These are phyloP conservation scores for Gulo gulo DNA, from an alignment of 2,113 vertebrate genomes.

Conservation along the genomic window DNA sequence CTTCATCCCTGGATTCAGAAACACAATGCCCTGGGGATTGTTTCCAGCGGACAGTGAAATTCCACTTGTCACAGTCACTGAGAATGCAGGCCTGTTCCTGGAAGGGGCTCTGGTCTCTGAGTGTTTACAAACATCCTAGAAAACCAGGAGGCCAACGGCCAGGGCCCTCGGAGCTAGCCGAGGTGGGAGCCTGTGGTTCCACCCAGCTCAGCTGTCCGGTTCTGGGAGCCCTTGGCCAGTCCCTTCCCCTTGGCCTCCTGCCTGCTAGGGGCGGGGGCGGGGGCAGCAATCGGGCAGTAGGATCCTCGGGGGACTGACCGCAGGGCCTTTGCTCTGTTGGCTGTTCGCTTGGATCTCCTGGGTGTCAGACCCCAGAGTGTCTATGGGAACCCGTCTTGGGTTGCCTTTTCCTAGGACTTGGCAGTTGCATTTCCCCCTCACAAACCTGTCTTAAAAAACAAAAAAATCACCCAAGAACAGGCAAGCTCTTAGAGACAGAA, in stretches of 20 bases:
- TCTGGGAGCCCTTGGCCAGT: background rate
- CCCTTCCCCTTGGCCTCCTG: background rate
- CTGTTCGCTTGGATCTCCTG: background rate
- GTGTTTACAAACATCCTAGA: background rate
- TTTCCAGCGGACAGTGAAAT: constrained; percentile 49
- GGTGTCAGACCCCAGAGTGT: background rate
- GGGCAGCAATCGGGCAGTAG: rapidly evolving
- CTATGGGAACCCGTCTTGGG: background rate
- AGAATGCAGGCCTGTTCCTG: background rate
- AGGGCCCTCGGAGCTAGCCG: background rate
- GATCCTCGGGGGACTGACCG: rapidly evolving
- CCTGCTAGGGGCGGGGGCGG: background rate
- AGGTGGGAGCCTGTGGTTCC: background rate
- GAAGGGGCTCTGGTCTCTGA: constrained; percentile 16
- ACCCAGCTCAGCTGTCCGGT: background rate
- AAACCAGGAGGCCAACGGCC: background rate
- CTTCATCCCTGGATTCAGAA: constrained; percentile 55
- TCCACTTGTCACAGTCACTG: constrained; percentile 30
- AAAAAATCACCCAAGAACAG: background rate
- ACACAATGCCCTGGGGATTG: constrained; percentile 30
- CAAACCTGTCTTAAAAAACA: background rate
- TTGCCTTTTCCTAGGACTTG: background rate
- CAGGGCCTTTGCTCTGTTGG: background rate
- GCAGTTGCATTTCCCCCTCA: background rate
- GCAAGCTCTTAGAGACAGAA: background rate